Base-by-base conservation (phyloP, 1,140 invertebrate genomes). In the Tyrophagus putrescentiae region DNA sequence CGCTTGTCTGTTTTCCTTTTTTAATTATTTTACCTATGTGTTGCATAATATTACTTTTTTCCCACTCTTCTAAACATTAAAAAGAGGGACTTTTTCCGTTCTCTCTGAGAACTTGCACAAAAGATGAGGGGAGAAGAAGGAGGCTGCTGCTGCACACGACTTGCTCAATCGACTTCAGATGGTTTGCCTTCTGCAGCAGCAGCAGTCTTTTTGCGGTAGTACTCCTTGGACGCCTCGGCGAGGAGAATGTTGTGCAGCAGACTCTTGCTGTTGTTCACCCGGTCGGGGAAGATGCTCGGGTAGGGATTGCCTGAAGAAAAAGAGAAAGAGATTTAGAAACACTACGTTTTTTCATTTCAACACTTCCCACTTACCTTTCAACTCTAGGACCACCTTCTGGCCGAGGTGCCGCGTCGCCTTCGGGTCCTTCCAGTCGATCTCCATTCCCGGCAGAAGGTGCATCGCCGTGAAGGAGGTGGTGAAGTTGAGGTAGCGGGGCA, bases 401-500 rank as follows among this genome's bases (percentile, higher is more conserved):
- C 33, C 21, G 25, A 60, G 41, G 18, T 33, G 4, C 11, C 31
- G 32, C 13, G 2, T 25, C 54, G 58, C 53, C 34, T 13, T 75
- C 57, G 75, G 71, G 27, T 74, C 74, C 60, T 71, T 67, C 21
- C 64, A 64, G 29, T 75, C 77, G 39, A 80, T 79, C 69, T 80
- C 80, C 39, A 75, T 70, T 53, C 68, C 73, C 2, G 85, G 84
- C 27, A 82, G 80, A 67, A 76, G 80, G 57, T 80, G 78, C 65
- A 90, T 72, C 68, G 77, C 78, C 27, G 88, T 93, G 68, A 78
- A 90, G 1, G 81, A 78, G 6, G 76, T 70, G 33, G 76, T 77
- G 65, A 77, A 82, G 66, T 84, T 78, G 68, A 84, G 73, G 74
- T 79, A 94, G 54, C 87, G 74, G 11, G 88, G 88, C 23, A 82